Conservation (phyloP, 2,797 vertebrate genomes). For the Labroides dimidiatus region DNA sequence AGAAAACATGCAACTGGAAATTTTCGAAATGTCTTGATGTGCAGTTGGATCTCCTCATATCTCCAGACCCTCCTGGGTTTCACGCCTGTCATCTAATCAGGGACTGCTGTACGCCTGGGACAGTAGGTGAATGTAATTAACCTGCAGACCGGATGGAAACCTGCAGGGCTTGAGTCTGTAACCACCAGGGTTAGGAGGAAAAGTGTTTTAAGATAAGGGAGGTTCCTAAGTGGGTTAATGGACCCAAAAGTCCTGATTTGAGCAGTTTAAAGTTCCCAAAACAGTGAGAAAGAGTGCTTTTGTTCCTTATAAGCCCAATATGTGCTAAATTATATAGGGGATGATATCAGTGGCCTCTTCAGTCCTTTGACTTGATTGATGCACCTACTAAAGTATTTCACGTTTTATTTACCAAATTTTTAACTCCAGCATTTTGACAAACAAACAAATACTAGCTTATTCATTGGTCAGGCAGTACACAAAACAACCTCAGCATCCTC, state of each 20-base stretch:
- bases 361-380: not conserved
- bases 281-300: conserved; percentile 2
- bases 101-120: conserved; percentile 39
- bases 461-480: not conserved
- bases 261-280: conserved; percentile 24
- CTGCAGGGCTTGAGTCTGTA: conserved; percentile 38
- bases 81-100: conserved; percentile 42
- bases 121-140: conserved; percentile 75
- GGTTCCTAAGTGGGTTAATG: conserved; percentile 37
- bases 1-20: too few species aligned
- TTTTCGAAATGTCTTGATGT: too few species aligned
- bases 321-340: not conserved
- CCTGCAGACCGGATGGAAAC: conserved; percentile 50
- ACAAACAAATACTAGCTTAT: conserved; percentile 1
- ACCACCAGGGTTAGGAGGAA: conserved; percentile 24
- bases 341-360: not conserved
- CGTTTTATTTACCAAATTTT: not conserved
- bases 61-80: conserved; percentile 13
- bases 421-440: not conserved
- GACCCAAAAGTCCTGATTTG: conserved; percentile 44
- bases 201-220: conserved; percentile 48
- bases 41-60: not conserved
- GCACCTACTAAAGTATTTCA: too few species aligned
- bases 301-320: not conserved
- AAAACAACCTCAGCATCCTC: not conserved